Conservation (phyloP, 2,797 vertebrate species). For the Sebastes minor region DNA sequence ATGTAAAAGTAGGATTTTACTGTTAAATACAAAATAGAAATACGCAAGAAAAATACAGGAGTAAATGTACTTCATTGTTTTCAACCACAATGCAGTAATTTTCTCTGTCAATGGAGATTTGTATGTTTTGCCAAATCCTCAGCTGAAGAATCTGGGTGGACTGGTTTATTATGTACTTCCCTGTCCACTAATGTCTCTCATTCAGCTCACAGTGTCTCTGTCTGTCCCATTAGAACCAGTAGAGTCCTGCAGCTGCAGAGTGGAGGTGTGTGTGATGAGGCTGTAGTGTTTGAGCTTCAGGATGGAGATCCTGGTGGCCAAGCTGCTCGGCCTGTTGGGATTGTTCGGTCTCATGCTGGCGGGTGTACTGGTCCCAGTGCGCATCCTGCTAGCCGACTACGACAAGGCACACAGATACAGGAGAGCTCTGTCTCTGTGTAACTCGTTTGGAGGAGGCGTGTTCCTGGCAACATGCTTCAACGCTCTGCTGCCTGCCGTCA, state of each 20-base stretch:
- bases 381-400: conserved; percentile 82
- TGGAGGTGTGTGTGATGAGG: background rate
- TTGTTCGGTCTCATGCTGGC: conserved; percentile 89
- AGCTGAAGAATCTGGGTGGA: background rate
- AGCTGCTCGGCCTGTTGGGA: conserved; percentile 88
- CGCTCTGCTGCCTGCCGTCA: conserved; percentile 72
- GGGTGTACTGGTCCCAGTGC: conserved; percentile 89
- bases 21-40: too few relatives aligned
- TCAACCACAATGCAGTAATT: background rate
- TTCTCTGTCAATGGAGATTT: background rate
- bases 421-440: conserved; percentile 85
- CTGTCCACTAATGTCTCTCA: background rate
- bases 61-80: background rate
- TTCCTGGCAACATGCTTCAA: conserved; percentile 97
- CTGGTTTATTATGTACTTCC: background rate
- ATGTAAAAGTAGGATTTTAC: too few relatives aligned
- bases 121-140: background rate
- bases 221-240: background rate
- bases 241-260: background rate
- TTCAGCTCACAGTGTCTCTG: background rate
- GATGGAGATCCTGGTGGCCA: conserved; percentile 86
- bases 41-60: background rate
- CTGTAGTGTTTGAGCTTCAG: conserved; percentile 27
- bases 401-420: conserved; percentile 85
- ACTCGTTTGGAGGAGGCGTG: conserved; percentile 91